A percentile compares a stretch with the other conserved stretches of the same genome.
Conservation (phyloP, 1,140 invertebrate species). For the Leptinotarsa texana region DNA sequence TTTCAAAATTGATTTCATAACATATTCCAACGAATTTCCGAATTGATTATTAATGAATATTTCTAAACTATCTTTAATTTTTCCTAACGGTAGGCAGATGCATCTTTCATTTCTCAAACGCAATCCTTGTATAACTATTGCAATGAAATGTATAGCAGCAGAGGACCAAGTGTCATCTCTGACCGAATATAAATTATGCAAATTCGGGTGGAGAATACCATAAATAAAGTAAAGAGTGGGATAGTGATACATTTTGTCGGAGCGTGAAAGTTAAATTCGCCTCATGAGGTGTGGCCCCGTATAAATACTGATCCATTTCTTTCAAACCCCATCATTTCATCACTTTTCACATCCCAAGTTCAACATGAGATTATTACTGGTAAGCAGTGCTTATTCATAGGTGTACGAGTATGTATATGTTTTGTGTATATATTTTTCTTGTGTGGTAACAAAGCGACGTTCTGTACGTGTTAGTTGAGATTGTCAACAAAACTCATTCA, state of each 20-base stretch:
- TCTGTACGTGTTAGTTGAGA: not conserved
- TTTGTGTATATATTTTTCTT: not conserved
- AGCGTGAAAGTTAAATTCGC: not conserved
- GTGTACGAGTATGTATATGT: not conserved
- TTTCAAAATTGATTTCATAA: too few species aligned
- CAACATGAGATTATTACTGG: slow-evolving; percentile 30
- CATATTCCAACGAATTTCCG: too few species aligned
- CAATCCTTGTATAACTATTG: too few species aligned
- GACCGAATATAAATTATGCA: not conserved
- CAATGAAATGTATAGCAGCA: too few species aligned
- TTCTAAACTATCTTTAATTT: too few species aligned
- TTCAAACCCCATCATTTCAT: slow-evolving; percentile 30
- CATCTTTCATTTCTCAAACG: too few species aligned
- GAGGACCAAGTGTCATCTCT: not conserved
- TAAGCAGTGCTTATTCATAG: slow-evolving; percentile 16
- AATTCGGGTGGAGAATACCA: not conserved
- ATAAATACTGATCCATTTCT: slow-evolving; percentile 26
- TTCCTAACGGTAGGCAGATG: too few species aligned
- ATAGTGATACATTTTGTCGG: slow-evolving; percentile 2
- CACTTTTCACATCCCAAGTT: slow-evolving; percentile 14
- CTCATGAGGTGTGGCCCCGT: slow-evolving; percentile 32
- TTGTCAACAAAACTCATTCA: not conserved
- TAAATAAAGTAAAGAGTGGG: not conserved
- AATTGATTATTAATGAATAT: too few species aligned
- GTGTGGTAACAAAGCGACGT: not conserved